These are phyloP conservation scores for Drymonia ruficornis DNA, from an alignment of 2,888 invertebrate genomes.

Conservation along the genomic window DNA sequence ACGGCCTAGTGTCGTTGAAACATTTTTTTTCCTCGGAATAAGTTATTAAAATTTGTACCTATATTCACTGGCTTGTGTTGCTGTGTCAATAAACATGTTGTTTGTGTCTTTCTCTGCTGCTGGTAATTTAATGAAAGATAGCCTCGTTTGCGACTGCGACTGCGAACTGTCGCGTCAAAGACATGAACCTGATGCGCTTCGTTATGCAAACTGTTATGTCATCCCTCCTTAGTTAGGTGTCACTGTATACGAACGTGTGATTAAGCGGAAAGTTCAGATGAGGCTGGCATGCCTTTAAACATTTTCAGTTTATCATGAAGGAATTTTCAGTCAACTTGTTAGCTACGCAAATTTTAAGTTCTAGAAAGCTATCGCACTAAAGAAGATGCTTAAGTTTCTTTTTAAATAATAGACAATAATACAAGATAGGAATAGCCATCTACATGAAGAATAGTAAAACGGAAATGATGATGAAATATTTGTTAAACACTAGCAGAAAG, in stretches of 20 bases:
- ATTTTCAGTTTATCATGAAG: neutral
- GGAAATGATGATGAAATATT: neutral
- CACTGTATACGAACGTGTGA: neutral
- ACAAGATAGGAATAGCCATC: too few relatives aligned
- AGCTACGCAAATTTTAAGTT: too few relatives aligned
- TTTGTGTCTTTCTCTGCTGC: conserved; percentile 8
- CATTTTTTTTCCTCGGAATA: too few relatives aligned
- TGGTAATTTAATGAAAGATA: conserved; percentile 38
- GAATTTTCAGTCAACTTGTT: too few relatives aligned
- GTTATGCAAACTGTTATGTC: conserved; percentile 51
- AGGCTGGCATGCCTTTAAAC: neutral
- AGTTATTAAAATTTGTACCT: neutral
- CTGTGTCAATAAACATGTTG: conserved; percentile 9
- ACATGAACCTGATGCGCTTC: conserved; percentile 38
- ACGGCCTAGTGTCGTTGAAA: too few relatives aligned
- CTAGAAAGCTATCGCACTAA: too few relatives aligned
- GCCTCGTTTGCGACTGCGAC: conserved; percentile 45
- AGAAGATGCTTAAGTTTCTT: too few relatives aligned
- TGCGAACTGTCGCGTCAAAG: conserved; percentile 44
- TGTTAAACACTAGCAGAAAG: neutral
- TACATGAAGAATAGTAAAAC: too few relatives aligned
- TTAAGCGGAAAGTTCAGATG: neutral
- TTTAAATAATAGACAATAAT: too few relatives aligned
- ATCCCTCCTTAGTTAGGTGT: conserved; percentile 31
- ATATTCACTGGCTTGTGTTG: too few relatives aligned